Conservation (phyloP, 2,888 invertebrate species). For the Noctua pronuba region DNA sequence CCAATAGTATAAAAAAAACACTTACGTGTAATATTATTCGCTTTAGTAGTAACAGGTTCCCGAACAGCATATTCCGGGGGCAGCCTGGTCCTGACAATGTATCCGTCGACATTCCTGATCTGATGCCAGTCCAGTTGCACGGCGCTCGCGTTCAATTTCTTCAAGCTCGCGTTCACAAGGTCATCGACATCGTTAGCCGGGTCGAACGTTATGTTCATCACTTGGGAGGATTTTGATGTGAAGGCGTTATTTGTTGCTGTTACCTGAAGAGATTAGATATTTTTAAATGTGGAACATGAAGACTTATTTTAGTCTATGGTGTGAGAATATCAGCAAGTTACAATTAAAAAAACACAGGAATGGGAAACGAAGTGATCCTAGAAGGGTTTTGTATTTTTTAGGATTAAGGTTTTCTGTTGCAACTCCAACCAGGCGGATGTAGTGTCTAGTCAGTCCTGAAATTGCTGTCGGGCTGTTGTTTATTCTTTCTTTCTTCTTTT, state of each 20-base stretch:
- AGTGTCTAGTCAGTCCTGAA: neutral
- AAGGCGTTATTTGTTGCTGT: conserved; percentile 92
- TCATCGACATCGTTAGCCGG: conserved; percentile 91
- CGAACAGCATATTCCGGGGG: conserved; percentile 90
- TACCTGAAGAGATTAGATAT: conserved; percentile 83
- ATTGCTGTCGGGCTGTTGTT: neutral
- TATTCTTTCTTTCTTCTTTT: too few relatives aligned
- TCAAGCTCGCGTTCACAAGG: conserved; percentile 89
- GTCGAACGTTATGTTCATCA: conserved; percentile 91
- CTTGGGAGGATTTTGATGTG: conserved; percentile 91
- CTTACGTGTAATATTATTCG: conserved; percentile 86
- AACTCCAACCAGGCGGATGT: neutral
- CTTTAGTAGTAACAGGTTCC: conserved; percentile 82
- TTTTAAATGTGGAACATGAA: neutral
- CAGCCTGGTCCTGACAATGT: conserved; percentile 88
- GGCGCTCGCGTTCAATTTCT: conserved; percentile 86
- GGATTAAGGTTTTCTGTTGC: neutral
- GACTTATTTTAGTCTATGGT: neutral
- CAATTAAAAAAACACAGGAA: neutral
- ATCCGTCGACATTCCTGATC: conserved; percentile 91
- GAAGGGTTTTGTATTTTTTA: neutral
- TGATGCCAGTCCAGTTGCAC: conserved; percentile 91
- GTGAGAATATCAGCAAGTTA: conserved; percentile 3
- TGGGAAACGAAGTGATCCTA: neutral
- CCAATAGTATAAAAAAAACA: conserved; percentile 31